These are phyloP conservation scores for Cherax quadricarinatus DNA, from an alignment of 1,140 invertebrate species.

Conservation along the genomic window DNA sequence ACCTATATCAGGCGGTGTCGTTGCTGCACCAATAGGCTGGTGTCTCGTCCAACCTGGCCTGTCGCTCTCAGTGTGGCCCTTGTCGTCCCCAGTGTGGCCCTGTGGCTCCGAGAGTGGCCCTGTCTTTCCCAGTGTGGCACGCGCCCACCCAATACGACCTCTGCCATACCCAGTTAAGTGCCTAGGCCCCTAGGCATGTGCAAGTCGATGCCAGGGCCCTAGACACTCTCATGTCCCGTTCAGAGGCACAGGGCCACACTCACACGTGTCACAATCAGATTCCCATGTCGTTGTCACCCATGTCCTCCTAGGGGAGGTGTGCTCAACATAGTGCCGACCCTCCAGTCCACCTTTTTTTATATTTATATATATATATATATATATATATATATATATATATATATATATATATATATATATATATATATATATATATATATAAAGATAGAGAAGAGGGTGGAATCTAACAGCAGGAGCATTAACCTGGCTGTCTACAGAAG, in stretches of 20 bases:
- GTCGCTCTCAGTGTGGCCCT: not conserved
- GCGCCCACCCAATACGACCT: not conserved
- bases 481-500: no score
- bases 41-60: conserved; percentile 19
- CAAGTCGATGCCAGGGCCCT: no score
- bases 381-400: no score
- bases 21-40: not conserved
- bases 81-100: not conserved
- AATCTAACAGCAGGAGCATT: no score
- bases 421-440: no score
- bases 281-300: not conserved
- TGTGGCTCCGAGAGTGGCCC: conserved; percentile 15
- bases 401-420: no score
- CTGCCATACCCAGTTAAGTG: conserved; percentile 28
- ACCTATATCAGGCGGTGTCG: not conserved
- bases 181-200: not conserved
- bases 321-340: not conserved
- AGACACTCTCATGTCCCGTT: no score
- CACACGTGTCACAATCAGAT: not conserved
- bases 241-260: not conserved
- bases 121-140: conserved; percentile 28
- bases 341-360: no score
- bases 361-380: no score
- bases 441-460: no score
- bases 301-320: not conserved